Base-by-base conservation (phyloP, 2,888 invertebrate species). In the Acanthosepion pharaonis region DNA sequence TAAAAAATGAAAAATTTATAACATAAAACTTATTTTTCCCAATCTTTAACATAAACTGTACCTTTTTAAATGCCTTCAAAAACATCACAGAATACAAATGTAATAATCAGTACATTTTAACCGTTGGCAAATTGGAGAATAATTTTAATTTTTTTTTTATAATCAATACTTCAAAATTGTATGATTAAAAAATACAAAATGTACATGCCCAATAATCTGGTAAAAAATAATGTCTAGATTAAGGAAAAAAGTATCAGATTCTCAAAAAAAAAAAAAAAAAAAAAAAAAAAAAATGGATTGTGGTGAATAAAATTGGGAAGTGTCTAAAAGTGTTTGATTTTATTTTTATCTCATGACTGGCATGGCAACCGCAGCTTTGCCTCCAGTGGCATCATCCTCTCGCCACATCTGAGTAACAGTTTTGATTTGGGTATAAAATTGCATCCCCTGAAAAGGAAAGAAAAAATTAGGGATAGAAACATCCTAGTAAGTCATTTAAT, bases 321-420 rank as follows among this genome's bases (percentile, higher is more conserved):
- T 11, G n/a, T 15, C 9, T 15, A 78, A 78, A 78, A 28, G 25
- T n/a, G n/a, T 33, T 20, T 59, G 2, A 25, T 20, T 3, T 20
- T 59, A 59, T 23, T 23, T 33, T 5, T 97, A 97, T 95, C 97
- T 98, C 98, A 98, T 98, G 59, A 98, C 98, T 5, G 99, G 99
- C 99, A 99, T 99, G 93, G 98, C 98, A 0, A 99, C 99, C 1
- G 99, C 98, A 0, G 99, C 98, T 96, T 98, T 98, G 2, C 98
- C 98, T 96, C 98, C 98, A 0, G 98, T 98, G 0, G 97, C 97
- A 97, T 99, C 99, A 94, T 98, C 98, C 96, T 98, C 98, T 95
- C 99, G 98, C 99, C 99, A 99, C 97, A 99, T 98, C 96, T 99
- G 99, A 0, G 99, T 99, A 1, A 99, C 98, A 0, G 99, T 99